Evolutionary conservation across 1,140 invertebrate species (phyloP), one percentile per base, ranked within the genome.

Genomic region (Lepidurus couesii): DNA sequence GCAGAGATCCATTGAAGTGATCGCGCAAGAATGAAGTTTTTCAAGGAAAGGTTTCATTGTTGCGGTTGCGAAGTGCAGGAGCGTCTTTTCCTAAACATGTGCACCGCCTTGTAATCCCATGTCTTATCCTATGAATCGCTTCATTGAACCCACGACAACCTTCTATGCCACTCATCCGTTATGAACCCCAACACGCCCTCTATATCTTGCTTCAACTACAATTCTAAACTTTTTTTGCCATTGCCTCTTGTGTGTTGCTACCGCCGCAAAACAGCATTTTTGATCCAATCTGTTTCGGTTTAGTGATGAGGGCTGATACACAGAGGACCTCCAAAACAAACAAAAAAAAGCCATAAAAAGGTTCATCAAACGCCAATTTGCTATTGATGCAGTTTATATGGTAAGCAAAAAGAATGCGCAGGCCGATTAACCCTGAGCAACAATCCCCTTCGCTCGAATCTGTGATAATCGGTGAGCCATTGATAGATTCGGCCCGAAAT

Each of bases 21-120:
- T 65, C 53, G 53, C 53, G 53, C 53, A 65, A 65, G 53, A 65
- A 65, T 65, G 53, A 65, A 65, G 53, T 65, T 65, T 65, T 65
- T 65, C 53, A 65, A 7, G 53, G 53, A 7, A 65, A 65, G 53
- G 53, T 65, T 65, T 65, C 53, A 65, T 65, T 65, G 53, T 65
- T 65, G 53, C 53, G 53, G 53, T 65, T 65, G 53, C n/a, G 53
- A 65, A 65, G 53, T 65, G 16, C 53, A 65, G 53, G 53, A 65
- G 53, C 53, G 53, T 21, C 53, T 65, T 65, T 65, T 65, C 13
- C n/a, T 65, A 65, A 65, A 65, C 53, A 65, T 65, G 53, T 65
- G 53, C 53, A 65, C 16, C 53, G 53, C 53, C 53, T 65, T 65
- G 53, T 65, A 65, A 65, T 65, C 53, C 53, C 53, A 65, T 16